A percentile compares a stretch with the other conserved stretches of the same genome.
Evolutionary conservation across 2,113 vertebrate species (phyloP).

Genomic region (Tachysurus vachellii): DNA sequence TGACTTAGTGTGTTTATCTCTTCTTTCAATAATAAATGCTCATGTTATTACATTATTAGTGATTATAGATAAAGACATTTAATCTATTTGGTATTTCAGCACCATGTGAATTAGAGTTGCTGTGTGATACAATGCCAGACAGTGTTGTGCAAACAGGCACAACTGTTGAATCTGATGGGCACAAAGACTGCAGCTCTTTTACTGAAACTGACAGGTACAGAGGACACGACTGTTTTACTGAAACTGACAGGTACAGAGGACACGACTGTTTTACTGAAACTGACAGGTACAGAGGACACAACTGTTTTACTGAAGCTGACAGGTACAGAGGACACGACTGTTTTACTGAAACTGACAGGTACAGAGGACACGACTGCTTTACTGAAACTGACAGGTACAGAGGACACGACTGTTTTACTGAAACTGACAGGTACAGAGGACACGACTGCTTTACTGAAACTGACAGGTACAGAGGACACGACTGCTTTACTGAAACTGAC

Average conservation of each 20-base stretch:
- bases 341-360: neutral
- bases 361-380: neutral
- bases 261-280: neutral
- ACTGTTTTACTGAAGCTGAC: neutral
- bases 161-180: neutral
- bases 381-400: neutral
- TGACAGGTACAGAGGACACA: neutral
- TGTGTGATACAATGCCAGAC: neutral
- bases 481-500: neutral
- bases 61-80: neutral
- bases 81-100: neutral
- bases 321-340: neutral
- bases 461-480: neutral
- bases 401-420: neutral
- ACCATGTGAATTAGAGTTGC: neutral
- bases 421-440: neutral
- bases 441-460: neutral
- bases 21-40: neutral
- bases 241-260: no score
- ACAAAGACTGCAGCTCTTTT: neutral
- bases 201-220: neutral
- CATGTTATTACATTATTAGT: neutral
- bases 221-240: neutral
- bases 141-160: neutral
- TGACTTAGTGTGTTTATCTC: neutral